Evolutionary conservation across 2,888 invertebrate genomes (phyloP).

Genomic region (Tortrix viridana): DNA sequence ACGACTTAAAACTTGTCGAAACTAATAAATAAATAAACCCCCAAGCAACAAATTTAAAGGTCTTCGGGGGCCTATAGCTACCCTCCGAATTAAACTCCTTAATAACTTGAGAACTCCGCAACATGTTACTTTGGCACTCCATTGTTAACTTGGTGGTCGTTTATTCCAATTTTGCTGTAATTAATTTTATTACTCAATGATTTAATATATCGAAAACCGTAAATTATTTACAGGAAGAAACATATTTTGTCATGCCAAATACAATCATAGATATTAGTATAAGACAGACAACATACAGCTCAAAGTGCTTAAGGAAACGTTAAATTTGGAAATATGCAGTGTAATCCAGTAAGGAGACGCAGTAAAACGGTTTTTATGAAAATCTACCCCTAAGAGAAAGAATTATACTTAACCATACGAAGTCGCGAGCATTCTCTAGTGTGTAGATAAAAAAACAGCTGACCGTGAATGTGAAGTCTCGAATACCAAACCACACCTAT

Average conservation of each 20-base stretch:
- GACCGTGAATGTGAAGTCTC: too few relatives aligned
- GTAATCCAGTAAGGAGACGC: too few relatives aligned
- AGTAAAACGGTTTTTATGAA: background rate
- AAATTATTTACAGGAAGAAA: background rate
- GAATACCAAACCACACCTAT: background rate
- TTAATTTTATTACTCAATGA: slow-evolving; percentile 10
- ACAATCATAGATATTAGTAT: too few relatives aligned
- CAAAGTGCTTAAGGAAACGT: too few relatives aligned
- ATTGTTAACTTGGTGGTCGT: slow-evolving; percentile 22
- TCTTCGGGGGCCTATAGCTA: slow-evolving; percentile 61
- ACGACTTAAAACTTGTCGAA: slow-evolving; percentile 44
- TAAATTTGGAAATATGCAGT: too few relatives aligned
- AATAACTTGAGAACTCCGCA: slow-evolving; percentile 60
- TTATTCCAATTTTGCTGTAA: slow-evolving; percentile 17
- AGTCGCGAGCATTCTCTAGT: too few relatives aligned
- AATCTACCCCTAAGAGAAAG: too few relatives aligned
- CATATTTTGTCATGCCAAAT: too few relatives aligned
- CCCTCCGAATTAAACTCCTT: slow-evolving; percentile 62
- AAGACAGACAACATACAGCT: too few relatives aligned
- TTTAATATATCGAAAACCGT: background rate
- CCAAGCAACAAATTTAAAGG: slow-evolving; percentile 61
- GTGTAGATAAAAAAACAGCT: too few relatives aligned
- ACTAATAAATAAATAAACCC: slow-evolving; percentile 57
- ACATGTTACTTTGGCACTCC: slow-evolving; percentile 52
- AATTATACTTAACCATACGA: too few relatives aligned